Percentiles rank a stretch among this genome's conserved stretches.
These are phyloP conservation scores for Rhogogaster chlorosoma DNA, from an alignment of 2,888 invertebrate genomes.

Conservation along the genomic window DNA sequence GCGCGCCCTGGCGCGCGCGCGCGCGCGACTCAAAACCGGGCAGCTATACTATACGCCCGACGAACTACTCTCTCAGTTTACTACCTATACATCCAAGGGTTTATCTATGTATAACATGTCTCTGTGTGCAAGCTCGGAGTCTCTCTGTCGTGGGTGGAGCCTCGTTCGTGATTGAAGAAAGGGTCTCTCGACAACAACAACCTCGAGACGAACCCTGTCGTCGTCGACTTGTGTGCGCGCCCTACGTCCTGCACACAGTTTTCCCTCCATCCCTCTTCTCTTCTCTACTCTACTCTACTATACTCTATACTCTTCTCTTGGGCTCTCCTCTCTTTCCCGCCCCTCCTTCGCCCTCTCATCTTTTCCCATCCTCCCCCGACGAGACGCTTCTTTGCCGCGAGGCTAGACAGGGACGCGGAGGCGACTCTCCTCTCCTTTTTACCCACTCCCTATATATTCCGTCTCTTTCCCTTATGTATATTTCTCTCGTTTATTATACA, in stretches of 20 bases:
- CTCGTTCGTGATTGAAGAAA: conserved; percentile 65
- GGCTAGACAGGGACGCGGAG: conserved; percentile 41
- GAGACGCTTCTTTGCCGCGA: conserved; percentile 47
- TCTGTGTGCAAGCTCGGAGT: conserved; percentile 20
- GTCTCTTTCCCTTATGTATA: background rate
- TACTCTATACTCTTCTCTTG: conserved; percentile 1
- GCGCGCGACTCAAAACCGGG: conserved; percentile 53
- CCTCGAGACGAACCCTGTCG: conserved; percentile 50
- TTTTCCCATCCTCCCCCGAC: conserved; percentile 29
- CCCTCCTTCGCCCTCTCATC: conserved; percentile 28
- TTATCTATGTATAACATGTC: background rate
- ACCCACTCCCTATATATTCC: background rate
- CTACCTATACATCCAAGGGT: background rate
- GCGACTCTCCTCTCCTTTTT: background rate
- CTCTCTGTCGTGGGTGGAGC: conserved; percentile 68
- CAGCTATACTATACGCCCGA: conserved; percentile 53
- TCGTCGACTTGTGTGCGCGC: conserved; percentile 58
- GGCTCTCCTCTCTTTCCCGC: conserved; percentile 40
- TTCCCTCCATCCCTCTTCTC: conserved; percentile 8
- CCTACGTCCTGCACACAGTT: conserved; percentile 41
- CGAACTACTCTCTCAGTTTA: conserved; percentile 4
- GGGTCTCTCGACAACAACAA: conserved; percentile 58
- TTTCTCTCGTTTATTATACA: conserved; percentile 20
- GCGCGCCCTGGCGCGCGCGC: conserved; percentile 46
- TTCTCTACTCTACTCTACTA: background rate